Percentiles rank a stretch among this genome's conserved stretches.
These are phyloP conservation scores for Prochilodus magdalenae DNA, from an alignment of 2,113 vertebrate genomes.

Conservation along the genomic window DNA sequence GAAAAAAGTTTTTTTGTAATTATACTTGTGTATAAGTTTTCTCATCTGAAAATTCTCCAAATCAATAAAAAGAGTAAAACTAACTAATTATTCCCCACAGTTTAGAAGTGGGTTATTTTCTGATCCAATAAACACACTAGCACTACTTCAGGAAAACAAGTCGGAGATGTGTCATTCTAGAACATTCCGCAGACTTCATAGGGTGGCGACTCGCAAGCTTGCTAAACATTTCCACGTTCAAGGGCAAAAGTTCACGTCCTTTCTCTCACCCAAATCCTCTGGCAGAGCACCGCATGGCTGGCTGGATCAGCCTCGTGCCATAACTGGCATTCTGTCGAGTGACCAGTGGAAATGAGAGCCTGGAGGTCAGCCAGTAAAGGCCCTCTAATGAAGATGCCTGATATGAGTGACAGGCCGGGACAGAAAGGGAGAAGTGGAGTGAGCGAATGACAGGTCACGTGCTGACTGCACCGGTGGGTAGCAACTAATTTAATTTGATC, in stretches of 20 bases:
- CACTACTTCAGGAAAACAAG: background rate
- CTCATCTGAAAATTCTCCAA: too few species aligned
- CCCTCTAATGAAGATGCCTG: conserved; percentile 53
- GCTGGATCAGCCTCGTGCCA: background rate
- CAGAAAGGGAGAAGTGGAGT: background rate
- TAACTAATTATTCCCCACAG: too few species aligned
- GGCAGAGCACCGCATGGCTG: background rate
- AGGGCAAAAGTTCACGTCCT: conserved; percentile 18
- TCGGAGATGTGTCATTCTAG: background rate
- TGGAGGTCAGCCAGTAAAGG: conserved; percentile 40
- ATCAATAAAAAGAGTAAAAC: too few species aligned
- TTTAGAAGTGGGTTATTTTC: too few species aligned
- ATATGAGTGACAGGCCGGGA: conserved; percentile 16
- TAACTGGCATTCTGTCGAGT: conserved; percentile 33
- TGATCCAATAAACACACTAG: background rate
- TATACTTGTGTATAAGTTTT: too few species aligned
- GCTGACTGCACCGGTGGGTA: conserved; percentile 16
- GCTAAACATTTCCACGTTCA: background rate
- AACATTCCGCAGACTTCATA: background rate
- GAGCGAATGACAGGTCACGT: background rate
- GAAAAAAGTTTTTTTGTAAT: too few species aligned
- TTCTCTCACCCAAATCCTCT: background rate
- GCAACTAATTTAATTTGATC: background rate
- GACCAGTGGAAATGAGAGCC: conserved; percentile 13
- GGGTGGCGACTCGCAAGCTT: background rate